Evolutionary conservation across 2,797 vertebrate species (phyloP), one percentile per base, ranked within the genome.

Genomic region (Phoxinus dragarum): DNA sequence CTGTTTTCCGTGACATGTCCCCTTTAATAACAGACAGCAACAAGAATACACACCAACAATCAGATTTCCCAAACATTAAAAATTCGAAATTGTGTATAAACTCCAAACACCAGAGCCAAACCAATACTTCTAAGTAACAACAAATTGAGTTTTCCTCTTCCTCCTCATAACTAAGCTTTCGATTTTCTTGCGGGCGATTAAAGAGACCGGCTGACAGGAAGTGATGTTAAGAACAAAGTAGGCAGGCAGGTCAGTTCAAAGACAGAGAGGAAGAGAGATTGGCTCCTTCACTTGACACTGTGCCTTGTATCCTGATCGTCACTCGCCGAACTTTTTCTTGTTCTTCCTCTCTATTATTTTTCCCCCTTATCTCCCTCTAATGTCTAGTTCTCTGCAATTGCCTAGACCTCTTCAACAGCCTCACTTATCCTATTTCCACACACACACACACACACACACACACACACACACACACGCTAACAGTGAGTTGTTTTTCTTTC

Each of bases 351-450:
- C 82, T 77, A 74, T 64, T 80, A 61, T 79, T 85, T 78, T 64
- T 71, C 11, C n/a, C 61, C n/a, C 34, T 81, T 81, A 64, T 78
- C 81, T 75, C 59, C 27, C 71, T 86, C 31, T 81, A 80, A 85
- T 79, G 71, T 89, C 86, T 77, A 78, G 83, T 84, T 85, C 80
- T 82, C 75, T 61, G 81, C 54, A 89, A 83, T 66, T 82, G 83
- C 56, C 80, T 76, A 69, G 83, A 85, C 80, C 83, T 82, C 69
- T 85, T 78, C 69, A 85, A 78, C 67, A 73, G 59, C 10, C 67
- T 85, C 84, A 85, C 84, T 85, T 88, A 88, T 67, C 54, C 83
- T 71, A 86, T 89, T 85, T 87, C 75, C 83, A 74, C 52, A 84
- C 38, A 38, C 42, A 69, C 52, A 31, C 64, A 49, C 38, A 82